phyloP scores from a whole-genome alignment of 2,888 invertebrate species.

The Noctua pronuba region DNA sequence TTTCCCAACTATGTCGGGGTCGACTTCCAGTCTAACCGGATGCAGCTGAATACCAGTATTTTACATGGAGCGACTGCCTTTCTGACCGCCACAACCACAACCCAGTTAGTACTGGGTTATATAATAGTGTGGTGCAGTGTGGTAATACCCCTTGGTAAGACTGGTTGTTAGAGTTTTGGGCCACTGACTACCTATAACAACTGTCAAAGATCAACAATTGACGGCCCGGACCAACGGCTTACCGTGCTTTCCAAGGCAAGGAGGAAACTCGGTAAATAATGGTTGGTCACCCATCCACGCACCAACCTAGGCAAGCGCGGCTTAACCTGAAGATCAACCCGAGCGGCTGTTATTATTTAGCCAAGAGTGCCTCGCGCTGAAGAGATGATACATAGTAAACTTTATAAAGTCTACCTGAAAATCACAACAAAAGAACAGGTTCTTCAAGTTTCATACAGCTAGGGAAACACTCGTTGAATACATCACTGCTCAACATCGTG shows the following conservation, averaged over 20 bases:
- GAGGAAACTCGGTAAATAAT: not conserved
- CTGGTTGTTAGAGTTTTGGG: not conserved
- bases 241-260: not conserved
- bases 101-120: no score
- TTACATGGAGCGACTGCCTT: no score
- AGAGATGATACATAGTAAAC: not conserved
- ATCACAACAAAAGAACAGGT: not conserved
- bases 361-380: not conserved
- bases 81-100: no score
- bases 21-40: no score
- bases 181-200: no score
- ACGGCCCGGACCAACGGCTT: not conserved
- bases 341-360: not conserved
- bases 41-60: no score
- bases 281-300: not conserved
- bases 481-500: not conserved
- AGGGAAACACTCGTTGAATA: not conserved
- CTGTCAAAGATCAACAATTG: not conserved
- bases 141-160: no score
- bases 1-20: no score
- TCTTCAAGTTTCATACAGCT: not conserved
- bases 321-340: not conserved
- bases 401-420: not conserved
- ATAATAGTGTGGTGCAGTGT: no score
- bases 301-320: not conserved